Evolutionary conservation across 2,113 vertebrate genomes (phyloP).

Genomic region (Tympanuchus pallidicinctus): DNA sequence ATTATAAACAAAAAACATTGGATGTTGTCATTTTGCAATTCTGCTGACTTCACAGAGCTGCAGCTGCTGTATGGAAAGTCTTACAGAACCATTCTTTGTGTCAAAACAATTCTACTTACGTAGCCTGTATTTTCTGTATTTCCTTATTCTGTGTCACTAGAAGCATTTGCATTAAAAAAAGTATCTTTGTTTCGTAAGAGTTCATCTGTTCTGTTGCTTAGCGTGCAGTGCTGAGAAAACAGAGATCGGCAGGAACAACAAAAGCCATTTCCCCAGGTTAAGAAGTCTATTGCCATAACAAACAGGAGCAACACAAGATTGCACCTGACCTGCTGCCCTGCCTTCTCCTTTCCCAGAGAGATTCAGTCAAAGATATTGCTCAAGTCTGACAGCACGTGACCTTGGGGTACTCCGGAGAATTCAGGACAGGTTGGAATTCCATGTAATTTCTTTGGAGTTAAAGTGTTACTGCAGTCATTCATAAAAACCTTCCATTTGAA

Average conservation of each 20-base stretch:
- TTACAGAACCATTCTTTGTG: conserved; percentile 60
- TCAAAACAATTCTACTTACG: conserved; percentile 38
- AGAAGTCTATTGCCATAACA: background rate
- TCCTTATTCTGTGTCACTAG: conserved; percentile 46
- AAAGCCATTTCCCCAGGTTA: background rate
- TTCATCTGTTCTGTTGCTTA: conserved; percentile 64
- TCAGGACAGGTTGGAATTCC: conserved; percentile 68
- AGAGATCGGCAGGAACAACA: conserved; percentile 22
- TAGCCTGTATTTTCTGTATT: conserved; percentile 41
- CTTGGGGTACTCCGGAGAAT: conserved; percentile 11
- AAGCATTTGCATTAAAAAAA: conserved; percentile 65
- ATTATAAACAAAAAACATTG: conserved; percentile 60
- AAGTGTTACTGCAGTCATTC: conserved; percentile 44
- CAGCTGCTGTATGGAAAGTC: conserved; percentile 60
- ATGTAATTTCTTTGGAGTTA: conserved; percentile 65
- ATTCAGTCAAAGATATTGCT: conserved; percentile 46
- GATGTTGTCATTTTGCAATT: conserved; percentile 33
- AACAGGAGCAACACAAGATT: background rate
- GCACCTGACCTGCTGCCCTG: background rate
- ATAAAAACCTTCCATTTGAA: conserved; percentile 50
- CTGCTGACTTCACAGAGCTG: conserved; percentile 59
- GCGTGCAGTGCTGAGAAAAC: conserved; percentile 19
- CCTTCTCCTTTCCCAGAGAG: conserved; percentile 53
- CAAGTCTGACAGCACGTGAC: conserved; percentile 39
- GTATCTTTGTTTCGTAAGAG: conserved; percentile 60